Conservation (phyloP, 1,140 invertebrate genomes). For the Ceratosolen fusciceps region DNA sequence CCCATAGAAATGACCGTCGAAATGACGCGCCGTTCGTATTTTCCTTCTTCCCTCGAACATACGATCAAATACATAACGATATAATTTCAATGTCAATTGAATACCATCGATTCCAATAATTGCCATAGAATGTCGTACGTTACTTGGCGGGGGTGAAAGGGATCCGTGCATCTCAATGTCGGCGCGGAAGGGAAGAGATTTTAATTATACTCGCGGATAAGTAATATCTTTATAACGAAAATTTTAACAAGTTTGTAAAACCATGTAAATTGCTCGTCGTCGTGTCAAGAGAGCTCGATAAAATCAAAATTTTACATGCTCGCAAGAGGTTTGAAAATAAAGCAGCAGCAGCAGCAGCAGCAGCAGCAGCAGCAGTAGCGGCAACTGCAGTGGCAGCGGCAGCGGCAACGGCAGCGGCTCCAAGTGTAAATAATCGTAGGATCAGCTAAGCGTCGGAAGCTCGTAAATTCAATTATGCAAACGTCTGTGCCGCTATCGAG, state of each 20-base stretch:
- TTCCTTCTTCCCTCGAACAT: too few species aligned
- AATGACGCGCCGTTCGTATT: too few species aligned
- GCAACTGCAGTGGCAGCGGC: too few species aligned
- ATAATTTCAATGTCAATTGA: too few species aligned
- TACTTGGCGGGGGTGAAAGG: too few species aligned
- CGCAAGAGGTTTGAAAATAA: slow-evolving; percentile 5
- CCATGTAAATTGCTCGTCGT: not conserved
- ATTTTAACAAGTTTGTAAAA: slow-evolving; percentile 19
- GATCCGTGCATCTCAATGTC: too few species aligned
- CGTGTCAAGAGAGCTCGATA: slow-evolving; percentile 16
- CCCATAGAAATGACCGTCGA: too few species aligned
- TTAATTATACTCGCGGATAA: slow-evolving; percentile 17
- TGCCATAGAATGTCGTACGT: not conserved
- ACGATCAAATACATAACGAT: too few species aligned
- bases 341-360: too few species aligned
- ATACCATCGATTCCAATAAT: too few species aligned
- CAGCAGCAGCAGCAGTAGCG: too few species aligned
- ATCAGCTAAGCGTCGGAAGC: slow-evolving; percentile 13
- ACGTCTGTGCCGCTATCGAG: slow-evolving; percentile 28
- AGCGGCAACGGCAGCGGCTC: too few species aligned
- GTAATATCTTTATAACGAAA: slow-evolving; percentile 28
- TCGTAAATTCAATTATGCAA: slow-evolving; percentile 48
- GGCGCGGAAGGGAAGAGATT: not conserved
- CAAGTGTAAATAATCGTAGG: slow-evolving; percentile 33
- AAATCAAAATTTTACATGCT: slow-evolving; percentile 37